Conservation (phyloP, 37 sponge, comb jelly and placozoan genomes). For the Mnemiopsis leidyi region DNA sequence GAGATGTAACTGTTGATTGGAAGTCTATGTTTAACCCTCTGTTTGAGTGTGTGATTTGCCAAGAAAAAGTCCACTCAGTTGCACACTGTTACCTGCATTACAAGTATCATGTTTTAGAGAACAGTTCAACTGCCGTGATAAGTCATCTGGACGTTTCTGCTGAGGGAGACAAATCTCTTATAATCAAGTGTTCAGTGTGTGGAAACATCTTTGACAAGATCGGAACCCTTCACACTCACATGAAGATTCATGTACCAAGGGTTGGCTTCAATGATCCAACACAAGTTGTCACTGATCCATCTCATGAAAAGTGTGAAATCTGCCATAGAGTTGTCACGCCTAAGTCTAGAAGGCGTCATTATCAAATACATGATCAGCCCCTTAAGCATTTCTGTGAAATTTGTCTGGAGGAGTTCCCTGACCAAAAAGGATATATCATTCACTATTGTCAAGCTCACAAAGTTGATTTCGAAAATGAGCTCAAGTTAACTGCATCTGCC, state of each 20-base stretch:
- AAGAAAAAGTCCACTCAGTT: background rate
- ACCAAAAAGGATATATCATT: background rate
- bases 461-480: background rate
- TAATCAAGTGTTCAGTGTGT: constrained; percentile 29
- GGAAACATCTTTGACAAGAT: background rate
- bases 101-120: background rate
- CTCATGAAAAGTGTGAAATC: background rate
- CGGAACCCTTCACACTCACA: constrained; percentile 23
- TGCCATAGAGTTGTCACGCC: background rate
- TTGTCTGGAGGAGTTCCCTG: constrained; percentile 32
- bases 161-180: background rate
- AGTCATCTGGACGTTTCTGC: constrained; percentile 5
- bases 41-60: constrained; percentile 42
- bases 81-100: constrained; percentile 34
- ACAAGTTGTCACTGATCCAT: background rate
- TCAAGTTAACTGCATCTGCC: background rate
- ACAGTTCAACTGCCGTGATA: background rate
- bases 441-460: background rate
- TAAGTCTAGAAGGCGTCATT: background rate
- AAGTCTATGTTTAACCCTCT: constrained; percentile 48
- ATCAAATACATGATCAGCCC: background rate
- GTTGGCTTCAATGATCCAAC: constrained; percentile 33
- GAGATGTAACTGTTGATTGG: constrained; percentile 34
- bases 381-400: constrained; percentile 13
- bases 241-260: constrained; percentile 21